Evolutionary conservation across 2,888 invertebrate species (phyloP), one percentile per base, ranked within the genome.

Genomic region (Eupithecia centaureata): DNA sequence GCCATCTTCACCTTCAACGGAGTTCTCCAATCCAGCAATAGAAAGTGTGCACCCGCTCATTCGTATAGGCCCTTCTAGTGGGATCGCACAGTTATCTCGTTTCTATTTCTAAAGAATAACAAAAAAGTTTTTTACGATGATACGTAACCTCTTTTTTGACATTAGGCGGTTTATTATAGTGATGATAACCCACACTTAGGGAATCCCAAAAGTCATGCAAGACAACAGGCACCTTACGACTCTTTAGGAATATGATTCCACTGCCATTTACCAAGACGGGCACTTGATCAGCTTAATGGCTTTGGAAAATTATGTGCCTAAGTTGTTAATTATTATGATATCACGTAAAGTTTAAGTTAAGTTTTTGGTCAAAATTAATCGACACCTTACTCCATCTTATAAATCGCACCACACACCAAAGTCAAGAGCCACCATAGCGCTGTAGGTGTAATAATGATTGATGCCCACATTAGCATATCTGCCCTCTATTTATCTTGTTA

Each of bases 361-460:
- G n/a, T 35, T 35, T 35, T 38, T 38, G 35, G 5, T 2, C 2
- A 2, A 18, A n/a, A 0, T 8, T 18, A 7, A 42, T 42, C 0
- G 5, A 3, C 51, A 13, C 28, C 13, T 32, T n/a, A n/a, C n/a
- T n/a, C n/a, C 58, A 25, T 27, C 65, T 64, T 32, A 52, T 68
- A 42, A 32, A 65, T 67, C 68, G 61, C 28, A 64, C 63, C 69
- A 68, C 32, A 59, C 65, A 25, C 61, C 51, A 62, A 65, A 60
- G 27, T 61, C 18, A 33, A 66, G 59, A 73, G 60, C 62, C 38
- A 65, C 52, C 68, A 63, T 60, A 58, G 69, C 68, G 65, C 27
- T 67, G 67, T 69, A 73, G 77, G 76, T 74, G 80, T 86, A 85
- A 86, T 85, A 82, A 87, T 86, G 88, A 88, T 87, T 86, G 86